A percentile compares a stretch with the other conserved stretches of the same genome.
Conservation (phyloP, 2,797 vertebrate species). For the Syngnathus rostellatus region DNA sequence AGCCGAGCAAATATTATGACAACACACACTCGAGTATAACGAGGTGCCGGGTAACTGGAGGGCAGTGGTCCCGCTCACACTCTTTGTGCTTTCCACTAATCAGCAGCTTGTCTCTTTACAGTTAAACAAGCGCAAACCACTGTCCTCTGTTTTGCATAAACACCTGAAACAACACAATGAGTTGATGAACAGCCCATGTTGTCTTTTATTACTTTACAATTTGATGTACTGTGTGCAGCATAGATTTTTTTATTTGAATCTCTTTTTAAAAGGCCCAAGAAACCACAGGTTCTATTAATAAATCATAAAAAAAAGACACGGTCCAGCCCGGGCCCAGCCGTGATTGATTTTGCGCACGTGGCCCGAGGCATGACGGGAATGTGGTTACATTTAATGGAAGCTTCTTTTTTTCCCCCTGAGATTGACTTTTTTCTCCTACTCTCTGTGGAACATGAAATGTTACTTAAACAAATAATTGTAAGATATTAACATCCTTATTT, state of each 20-base stretch:
- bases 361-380: slow-evolving; percentile 5
- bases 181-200: background rate
- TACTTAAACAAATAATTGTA: background rate
- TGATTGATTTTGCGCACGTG: slow-evolving; percentile 8
- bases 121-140: background rate
- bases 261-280: background rate
- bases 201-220: background rate
- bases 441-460: background rate
- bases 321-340: background rate
- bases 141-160: background rate
- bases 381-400: slow-evolving; percentile 4
- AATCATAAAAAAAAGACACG: background rate
- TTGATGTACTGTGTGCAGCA: background rate
- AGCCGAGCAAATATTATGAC: slow-evolving; percentile 48
- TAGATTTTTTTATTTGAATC: background rate
- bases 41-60: slow-evolving; percentile 10
- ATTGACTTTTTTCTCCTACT: background rate
- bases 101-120: slow-evolving; percentile 1
- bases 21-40: slow-evolving; percentile 27
- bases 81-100: background rate
- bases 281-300: background rate
- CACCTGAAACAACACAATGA: background rate
- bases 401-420: background rate
- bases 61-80: slow-evolving; percentile 7
- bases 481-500: background rate